Evolutionary conservation across 2,797 vertebrate genomes (phyloP).

Genomic region (Clamator glandarius): DNA sequence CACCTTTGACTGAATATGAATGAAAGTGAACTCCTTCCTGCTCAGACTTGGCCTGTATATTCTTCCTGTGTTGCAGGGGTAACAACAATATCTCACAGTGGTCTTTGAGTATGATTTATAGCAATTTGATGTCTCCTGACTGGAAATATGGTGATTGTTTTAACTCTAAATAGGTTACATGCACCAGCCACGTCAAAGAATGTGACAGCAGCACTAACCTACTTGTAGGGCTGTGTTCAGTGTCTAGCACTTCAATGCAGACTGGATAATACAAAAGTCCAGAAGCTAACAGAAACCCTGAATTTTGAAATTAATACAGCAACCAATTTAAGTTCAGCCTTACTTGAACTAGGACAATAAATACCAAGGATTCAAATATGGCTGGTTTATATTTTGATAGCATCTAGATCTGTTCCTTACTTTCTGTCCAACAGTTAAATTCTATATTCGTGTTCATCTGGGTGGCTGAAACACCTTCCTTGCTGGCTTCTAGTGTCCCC

Average conservation of each 20-base stretch:
- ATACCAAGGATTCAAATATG: background rate
- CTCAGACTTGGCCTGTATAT: background rate
- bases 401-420: background rate
- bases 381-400: background rate
- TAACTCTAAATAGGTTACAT: background rate
- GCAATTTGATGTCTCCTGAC: background rate
- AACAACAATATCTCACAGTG: background rate
- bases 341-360: background rate
- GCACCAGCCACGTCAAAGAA: background rate
- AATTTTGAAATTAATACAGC: background rate
- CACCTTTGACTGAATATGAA: conserved; percentile 10
- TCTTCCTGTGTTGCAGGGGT: background rate
- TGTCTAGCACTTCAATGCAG: background rate
- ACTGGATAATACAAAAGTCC: background rate
- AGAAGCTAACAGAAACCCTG: background rate
- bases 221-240: background rate
- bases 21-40: background rate
- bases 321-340: background rate
- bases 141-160: background rate
- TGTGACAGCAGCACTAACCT: background rate
- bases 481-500: background rate
- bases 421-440: background rate
- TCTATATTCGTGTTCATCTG: background rate
- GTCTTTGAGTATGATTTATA: background rate
- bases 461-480: background rate